Conservation (phyloP, 2,888 invertebrate genomes). For the Eutolmus rufibarbis region DNA sequence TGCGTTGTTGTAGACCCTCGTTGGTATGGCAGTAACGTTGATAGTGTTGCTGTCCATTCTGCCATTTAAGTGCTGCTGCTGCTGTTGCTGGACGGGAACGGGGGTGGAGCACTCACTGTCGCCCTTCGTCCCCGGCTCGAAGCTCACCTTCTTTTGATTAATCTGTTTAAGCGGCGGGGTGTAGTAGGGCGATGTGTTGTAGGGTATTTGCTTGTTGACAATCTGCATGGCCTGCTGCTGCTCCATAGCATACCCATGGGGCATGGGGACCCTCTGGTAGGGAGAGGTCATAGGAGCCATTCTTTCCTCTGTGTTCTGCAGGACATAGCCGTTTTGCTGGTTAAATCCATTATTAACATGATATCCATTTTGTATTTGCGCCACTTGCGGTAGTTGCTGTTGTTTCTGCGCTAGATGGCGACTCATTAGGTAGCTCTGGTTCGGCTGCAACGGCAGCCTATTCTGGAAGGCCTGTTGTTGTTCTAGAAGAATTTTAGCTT, state of each 20-base stretch:
- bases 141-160: conserved; percentile 74
- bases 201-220: conserved; percentile 58
- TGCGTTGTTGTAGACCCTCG: conserved; percentile 63
- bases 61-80: conserved; percentile 17
- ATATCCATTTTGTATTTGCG: conserved; percentile 37
- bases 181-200: conserved; percentile 69
- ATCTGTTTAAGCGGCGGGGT: conserved; percentile 70
- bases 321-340: conserved; percentile 48
- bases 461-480: conserved; percentile 39
- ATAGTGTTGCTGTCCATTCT: conserved; percentile 45
- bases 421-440: conserved; percentile 54
- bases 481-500: conserved; percentile 45
- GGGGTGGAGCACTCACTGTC: conserved; percentile 62
- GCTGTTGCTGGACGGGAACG: conserved; percentile 50
- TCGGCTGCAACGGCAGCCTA: conserved; percentile 48
- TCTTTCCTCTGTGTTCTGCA: conserved; percentile 41
- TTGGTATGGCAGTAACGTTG: conserved; percentile 61
- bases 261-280: conserved; percentile 70
- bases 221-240: conserved; percentile 60
- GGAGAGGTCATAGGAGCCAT: conserved; percentile 59
- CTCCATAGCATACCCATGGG: conserved; percentile 64
- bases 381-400: conserved; percentile 49
- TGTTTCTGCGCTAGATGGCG: conserved; percentile 53
- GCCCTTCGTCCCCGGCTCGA: conserved; percentile 76
- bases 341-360: conserved; percentile 43